Evolutionary conservation across 2,888 invertebrate genomes (phyloP).

Genomic region (Trisateles emortualis): DNA sequence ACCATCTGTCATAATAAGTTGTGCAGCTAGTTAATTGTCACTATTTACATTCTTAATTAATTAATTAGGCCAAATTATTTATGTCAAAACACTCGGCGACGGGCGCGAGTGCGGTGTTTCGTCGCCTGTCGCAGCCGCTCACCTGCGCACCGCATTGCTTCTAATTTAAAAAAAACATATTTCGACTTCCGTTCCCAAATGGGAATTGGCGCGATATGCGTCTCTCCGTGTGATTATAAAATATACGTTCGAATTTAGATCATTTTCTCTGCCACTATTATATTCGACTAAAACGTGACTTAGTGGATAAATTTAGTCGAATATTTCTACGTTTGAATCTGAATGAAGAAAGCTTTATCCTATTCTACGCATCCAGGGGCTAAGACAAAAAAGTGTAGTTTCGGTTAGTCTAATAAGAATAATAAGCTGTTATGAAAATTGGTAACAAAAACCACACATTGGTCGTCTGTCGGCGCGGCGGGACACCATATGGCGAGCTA

Average conservation of each 20-base stretch:
- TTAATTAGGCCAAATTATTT: conserved; percentile 65
- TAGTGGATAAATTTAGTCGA: background rate
- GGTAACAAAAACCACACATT: conserved; percentile 35
- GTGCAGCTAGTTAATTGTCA: conserved; percentile 42
- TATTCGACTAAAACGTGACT: conserved; percentile 23
- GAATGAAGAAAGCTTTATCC: background rate
- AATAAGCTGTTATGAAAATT: conserved; percentile 41
- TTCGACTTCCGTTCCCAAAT: conserved; percentile 83
- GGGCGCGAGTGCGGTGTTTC: conserved; percentile 50
- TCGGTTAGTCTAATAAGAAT: conserved; percentile 41
- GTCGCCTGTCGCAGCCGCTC: conserved; percentile 72
- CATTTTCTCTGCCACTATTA: conserved; percentile 32
- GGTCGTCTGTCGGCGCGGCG: conserved; percentile 61
- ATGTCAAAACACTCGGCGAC: conserved; percentile 54
- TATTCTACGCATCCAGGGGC: background rate
- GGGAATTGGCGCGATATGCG: conserved; percentile 78
- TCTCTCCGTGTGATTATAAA: conserved; percentile 51
- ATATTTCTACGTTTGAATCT: background rate
- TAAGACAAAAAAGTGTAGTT: background rate
- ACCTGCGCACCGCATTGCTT: conserved; percentile 78
- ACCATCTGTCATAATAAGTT: conserved; percentile 14
- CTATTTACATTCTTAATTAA: conserved; percentile 58
- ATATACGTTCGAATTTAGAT: conserved; percentile 36
- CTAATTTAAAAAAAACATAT: conserved; percentile 85
- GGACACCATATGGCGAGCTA: conserved; percentile 76